Evolutionary conservation across 2,797 vertebrate genomes (phyloP).

Genomic region (Cuculus canorus): DNA sequence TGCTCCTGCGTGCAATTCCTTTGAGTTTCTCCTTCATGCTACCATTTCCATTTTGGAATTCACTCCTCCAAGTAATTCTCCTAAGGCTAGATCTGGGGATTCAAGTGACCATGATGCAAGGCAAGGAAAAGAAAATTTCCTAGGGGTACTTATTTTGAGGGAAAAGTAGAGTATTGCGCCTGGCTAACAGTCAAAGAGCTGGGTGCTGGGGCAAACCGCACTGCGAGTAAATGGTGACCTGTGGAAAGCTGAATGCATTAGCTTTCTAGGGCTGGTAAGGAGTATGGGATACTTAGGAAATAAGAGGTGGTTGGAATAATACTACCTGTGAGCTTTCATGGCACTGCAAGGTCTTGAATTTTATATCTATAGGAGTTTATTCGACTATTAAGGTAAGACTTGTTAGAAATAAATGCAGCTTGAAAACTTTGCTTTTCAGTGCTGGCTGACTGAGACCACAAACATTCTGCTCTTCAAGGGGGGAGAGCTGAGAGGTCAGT

Average conservation of each 20-base stretch:
- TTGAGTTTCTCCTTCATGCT: background rate
- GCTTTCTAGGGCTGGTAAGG: background rate
- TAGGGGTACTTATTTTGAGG: background rate
- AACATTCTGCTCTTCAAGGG: background rate
- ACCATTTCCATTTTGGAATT: background rate
- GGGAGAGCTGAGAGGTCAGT: background rate
- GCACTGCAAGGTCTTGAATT: background rate
- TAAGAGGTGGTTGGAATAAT: background rate
- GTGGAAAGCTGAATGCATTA: background rate
- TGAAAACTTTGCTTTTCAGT: background rate
- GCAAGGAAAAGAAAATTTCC: background rate
- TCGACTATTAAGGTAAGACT: background rate
- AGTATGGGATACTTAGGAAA: background rate
- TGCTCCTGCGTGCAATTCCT: background rate
- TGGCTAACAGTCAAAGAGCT: background rate
- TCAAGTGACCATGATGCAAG: background rate
- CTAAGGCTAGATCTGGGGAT: background rate
- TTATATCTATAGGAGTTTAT: background rate
- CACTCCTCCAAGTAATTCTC: background rate
- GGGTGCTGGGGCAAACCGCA: background rate
- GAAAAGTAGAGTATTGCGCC: background rate
- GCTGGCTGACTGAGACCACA: background rate
- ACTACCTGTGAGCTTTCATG: background rate
- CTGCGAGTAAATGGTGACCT: background rate
- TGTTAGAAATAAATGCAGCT: background rate